Evolutionary conservation across 2,113 vertebrate genomes (phyloP), one percentile per base, ranked within the genome.

Genomic region (Clupea harengus): DNA sequence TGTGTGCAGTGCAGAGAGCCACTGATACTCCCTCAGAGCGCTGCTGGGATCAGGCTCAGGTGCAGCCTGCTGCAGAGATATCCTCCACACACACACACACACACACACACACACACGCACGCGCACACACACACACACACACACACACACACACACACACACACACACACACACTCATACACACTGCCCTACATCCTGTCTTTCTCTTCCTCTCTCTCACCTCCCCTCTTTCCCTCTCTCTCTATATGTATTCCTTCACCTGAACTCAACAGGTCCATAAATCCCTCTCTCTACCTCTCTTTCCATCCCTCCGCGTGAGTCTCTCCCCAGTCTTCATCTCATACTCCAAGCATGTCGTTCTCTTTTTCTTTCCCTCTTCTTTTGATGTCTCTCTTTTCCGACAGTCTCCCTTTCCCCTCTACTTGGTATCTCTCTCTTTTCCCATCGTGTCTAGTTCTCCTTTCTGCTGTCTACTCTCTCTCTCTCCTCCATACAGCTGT

Each of bases 381-480:
- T 75, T 39, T 20, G 52, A 10, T 25, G n/a, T 7, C 20, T 1
- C n/a, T 67, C 25, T 28, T 11, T 72, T 75, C 67, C 10, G 32
- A 15, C 28, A 64, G 9, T 39, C 9, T 75, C 25, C 28, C 67
- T 32, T 28, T 75, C 28, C 13, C 13, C 28, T 3, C 32, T 17
- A 18, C n/a, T 25, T 25, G 5, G 22, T 64, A 75, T 75, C 67
- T 39, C 67, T 72, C n/a, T 39, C 25, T 6, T 64, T 81, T 46
- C 81, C 86, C 83, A 81, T 47, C 57, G 47, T 57, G 60, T 87
- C 81, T 83, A 83, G 25, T 46, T 44, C 45, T 45, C 13, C 46
- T 78, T 2, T 75, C 18, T 28, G 8, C 8, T 60, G 5, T 81
- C 72, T 28, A 6, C 4, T 15, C 49, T 83, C 54, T 83, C 54